Conservation (phyloP, 2,113 vertebrate species). For the Labeo rohita region DNA sequence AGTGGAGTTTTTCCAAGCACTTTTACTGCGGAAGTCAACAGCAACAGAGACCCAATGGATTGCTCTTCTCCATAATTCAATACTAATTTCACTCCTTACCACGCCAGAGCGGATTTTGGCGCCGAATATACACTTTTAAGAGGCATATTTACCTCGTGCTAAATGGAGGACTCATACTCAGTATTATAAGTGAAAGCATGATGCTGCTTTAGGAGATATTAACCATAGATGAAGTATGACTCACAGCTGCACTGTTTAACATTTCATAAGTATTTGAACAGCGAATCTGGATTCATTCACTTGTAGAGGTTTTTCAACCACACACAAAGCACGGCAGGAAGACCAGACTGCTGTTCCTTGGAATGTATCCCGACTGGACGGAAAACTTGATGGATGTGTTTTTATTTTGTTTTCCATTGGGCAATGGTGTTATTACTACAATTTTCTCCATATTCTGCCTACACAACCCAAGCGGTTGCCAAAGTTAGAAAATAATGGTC, state of each 20-base stretch:
- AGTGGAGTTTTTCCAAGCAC: neutral
- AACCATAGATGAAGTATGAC: constrained; percentile 38
- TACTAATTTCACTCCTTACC: neutral
- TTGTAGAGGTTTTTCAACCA: neutral
- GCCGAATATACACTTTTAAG: neutral
- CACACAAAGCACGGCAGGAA: neutral
- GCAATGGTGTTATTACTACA: constrained; percentile 6
- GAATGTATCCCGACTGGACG: constrained; percentile 9
- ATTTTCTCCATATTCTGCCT: neutral
- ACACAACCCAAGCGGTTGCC: neutral
- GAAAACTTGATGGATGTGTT: constrained; percentile 27
- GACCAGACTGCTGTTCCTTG: neutral
- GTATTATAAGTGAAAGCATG: constrained; percentile 30
- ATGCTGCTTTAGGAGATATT: constrained; percentile 29
- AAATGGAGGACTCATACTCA: constrained; percentile 20
- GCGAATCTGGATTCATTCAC: constrained; percentile 17
- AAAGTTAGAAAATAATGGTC: neutral
- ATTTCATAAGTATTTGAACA: constrained; percentile 29
- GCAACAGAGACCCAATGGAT: neutral
- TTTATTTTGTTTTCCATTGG: neutral
- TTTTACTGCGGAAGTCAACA: neutral
- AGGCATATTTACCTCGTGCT: neutral
- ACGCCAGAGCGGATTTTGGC: neutral
- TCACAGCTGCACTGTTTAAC: constrained; percentile 36
- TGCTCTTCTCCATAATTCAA: neutral